These are phyloP conservation scores for Mycetomoellerius zeteki DNA, from an alignment of 1,140 invertebrate genomes.

Conservation along the genomic window DNA sequence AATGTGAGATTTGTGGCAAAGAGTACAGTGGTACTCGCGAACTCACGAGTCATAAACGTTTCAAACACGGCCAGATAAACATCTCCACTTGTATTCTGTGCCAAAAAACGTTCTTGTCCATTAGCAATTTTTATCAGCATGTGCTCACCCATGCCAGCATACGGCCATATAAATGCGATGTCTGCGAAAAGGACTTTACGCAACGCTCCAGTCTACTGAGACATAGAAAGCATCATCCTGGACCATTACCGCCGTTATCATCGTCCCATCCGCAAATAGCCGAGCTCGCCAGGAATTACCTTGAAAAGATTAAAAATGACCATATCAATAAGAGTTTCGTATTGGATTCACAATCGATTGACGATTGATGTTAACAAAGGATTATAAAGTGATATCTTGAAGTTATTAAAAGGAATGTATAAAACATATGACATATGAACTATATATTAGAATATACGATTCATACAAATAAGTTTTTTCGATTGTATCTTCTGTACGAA, in stretches of 20 bases:
- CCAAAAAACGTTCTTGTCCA: conserved; percentile 78
- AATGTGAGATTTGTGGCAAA: conserved; percentile 80
- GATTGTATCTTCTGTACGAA: not conserved
- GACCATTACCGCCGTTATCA: conserved; percentile 54
- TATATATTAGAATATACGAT: conserved; percentile 5
- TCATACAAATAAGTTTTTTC: not conserved
- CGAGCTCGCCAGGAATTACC: conserved; percentile 72
- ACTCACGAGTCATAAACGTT: conserved; percentile 88
- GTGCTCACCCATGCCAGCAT: conserved; percentile 90
- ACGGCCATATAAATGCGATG: conserved; percentile 88
- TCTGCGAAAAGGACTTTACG: conserved; percentile 80
- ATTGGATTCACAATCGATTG: conserved; percentile 25
- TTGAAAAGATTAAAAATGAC: conserved; percentile 65
- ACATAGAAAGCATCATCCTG: conserved; percentile 73
- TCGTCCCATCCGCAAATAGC: conserved; percentile 74
- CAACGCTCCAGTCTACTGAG: conserved; percentile 70
- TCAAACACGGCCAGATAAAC: conserved; percentile 86
- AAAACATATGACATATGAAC: not conserved
- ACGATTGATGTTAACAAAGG: conserved; percentile 1
- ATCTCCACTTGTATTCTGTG: conserved; percentile 87
- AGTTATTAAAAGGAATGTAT: not conserved
- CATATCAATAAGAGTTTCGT: conserved; percentile 36
- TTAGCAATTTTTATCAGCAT: conserved; percentile 85
- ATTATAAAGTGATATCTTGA: not conserved
- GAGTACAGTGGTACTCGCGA: conserved; percentile 75